These are phyloP conservation scores for Temnothorax rugatulus DNA, from an alignment of 2,888 invertebrate species.

Conservation along the genomic window DNA sequence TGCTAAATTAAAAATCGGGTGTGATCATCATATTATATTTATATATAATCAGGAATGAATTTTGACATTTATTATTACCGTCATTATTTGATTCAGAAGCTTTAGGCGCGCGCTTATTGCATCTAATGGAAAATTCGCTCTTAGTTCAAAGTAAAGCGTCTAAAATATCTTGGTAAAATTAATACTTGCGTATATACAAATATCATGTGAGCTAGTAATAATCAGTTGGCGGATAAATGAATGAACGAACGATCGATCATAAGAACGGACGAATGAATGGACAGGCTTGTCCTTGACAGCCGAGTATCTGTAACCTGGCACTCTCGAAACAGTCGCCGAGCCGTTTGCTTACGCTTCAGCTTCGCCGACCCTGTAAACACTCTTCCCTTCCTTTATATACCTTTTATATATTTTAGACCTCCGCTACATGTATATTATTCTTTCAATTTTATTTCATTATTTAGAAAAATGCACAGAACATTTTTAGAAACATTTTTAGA, in stretches of 20 bases:
- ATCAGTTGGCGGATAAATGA: slow-evolving; percentile 37
- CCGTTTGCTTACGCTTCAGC: slow-evolving; percentile 55
- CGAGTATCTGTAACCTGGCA: slow-evolving; percentile 72
- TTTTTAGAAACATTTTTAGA: too few species aligned
- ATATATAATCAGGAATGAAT: neutral
- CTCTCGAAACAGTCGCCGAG: slow-evolving; percentile 64
- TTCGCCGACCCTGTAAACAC: slow-evolving; percentile 56
- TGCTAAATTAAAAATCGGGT: too few species aligned
- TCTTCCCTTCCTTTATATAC: slow-evolving; percentile 30
- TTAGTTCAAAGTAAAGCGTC: neutral
- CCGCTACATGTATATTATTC: neutral
- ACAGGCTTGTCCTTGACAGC: slow-evolving; percentile 70
- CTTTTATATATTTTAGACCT: neutral
- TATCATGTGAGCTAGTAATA: slow-evolving; percentile 9
- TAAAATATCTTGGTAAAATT: slow-evolving; percentile 7
- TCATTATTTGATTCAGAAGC: neutral
- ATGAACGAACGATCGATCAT: slow-evolving; percentile 67
- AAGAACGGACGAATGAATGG: slow-evolving; percentile 71
- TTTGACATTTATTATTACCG: neutral
- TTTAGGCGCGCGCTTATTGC: neutral
- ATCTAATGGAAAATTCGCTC: neutral
- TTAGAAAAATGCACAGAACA: neutral
- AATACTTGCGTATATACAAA: slow-evolving; percentile 2
- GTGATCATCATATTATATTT: neutral
- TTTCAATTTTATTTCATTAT: neutral